Percentiles rank a stretch among this genome's conserved stretches.
Evolutionary conservation across 2,113 vertebrate genomes (phyloP).

Genomic region (Hippocampus guttulatus): DNA sequence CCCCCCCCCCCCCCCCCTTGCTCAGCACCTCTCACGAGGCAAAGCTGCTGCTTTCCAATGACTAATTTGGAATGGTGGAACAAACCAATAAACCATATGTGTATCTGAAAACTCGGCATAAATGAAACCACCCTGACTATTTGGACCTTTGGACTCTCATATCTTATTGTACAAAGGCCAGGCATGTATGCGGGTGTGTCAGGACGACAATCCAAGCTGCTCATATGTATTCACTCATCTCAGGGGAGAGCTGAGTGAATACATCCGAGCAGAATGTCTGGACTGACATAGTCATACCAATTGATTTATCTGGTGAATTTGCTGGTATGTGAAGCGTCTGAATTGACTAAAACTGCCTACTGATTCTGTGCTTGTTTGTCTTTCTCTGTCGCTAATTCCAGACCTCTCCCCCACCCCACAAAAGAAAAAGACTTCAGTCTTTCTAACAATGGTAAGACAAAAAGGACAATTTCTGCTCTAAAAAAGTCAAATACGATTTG

Average conservation of each 20-base stretch:
- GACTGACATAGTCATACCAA: not conserved
- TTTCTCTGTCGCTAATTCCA: constrained; percentile 55
- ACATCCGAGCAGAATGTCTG: no score
- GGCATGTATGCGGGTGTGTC: constrained; percentile 2
- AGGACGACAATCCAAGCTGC: not conserved
- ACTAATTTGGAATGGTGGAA: not conserved
- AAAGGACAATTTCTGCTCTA: not conserved
- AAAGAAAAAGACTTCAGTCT: constrained; percentile 12
- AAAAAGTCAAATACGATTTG: not conserved
- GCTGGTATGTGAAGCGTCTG: not conserved
- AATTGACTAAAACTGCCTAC: not conserved
- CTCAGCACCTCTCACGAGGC: not conserved
- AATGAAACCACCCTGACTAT: not conserved
- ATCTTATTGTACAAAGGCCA: not conserved
- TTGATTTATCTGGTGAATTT: not conserved
- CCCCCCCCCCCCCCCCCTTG: no score
- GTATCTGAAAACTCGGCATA: no score
- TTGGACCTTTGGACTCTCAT: not conserved
- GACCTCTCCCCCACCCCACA: constrained; percentile 6
- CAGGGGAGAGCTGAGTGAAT: not conserved
- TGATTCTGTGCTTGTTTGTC: not conserved
- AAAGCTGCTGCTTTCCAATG: not conserved
- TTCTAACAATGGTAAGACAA: constrained; percentile 67
- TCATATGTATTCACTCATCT: not conserved
- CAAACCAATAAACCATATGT: not conserved